A percentile compares a stretch with the other conserved stretches of the same genome.
Conservation (phyloP, 2,888 invertebrate species). For the Chrysina gloriosa region DNA sequence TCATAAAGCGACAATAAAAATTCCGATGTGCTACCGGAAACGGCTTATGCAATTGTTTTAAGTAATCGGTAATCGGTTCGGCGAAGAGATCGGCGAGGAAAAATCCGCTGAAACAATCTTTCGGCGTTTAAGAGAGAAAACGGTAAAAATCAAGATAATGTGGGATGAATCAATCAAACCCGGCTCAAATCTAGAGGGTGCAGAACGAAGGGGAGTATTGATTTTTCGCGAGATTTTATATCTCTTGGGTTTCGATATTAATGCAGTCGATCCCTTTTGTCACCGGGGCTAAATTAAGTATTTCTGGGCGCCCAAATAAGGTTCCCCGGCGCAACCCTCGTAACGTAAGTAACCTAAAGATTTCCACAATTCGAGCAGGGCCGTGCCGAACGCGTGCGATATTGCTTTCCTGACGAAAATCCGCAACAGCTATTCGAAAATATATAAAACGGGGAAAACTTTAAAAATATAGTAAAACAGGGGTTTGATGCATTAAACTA, state of each 20-base stretch:
- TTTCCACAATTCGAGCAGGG: background rate
- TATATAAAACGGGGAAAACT: background rate
- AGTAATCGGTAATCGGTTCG: background rate
- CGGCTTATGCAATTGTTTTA: background rate
- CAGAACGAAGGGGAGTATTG: background rate
- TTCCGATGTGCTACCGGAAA: background rate
- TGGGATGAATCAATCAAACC: too few species aligned
- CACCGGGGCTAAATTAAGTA: too few species aligned
- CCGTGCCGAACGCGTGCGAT: background rate
- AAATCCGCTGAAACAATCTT: background rate
- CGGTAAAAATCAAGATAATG: background rate
- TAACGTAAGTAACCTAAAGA: background rate
- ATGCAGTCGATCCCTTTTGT: too few species aligned
- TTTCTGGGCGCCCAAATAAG: too few species aligned
- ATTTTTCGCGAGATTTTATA: too few species aligned
- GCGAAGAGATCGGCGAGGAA: background rate
- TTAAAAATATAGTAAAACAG: background rate
- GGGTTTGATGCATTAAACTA: too few species aligned
- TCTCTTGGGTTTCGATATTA: too few species aligned
- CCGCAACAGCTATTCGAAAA: background rate
- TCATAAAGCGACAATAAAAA: slow-evolving; percentile 11
- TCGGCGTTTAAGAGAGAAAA: background rate
- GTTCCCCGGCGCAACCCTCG: background rate
- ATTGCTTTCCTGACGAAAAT: background rate
- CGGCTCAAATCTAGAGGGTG: background rate